Evolutionary conservation across 2,888 invertebrate genomes (phyloP).

Genomic region (Tipula confusa): DNA sequence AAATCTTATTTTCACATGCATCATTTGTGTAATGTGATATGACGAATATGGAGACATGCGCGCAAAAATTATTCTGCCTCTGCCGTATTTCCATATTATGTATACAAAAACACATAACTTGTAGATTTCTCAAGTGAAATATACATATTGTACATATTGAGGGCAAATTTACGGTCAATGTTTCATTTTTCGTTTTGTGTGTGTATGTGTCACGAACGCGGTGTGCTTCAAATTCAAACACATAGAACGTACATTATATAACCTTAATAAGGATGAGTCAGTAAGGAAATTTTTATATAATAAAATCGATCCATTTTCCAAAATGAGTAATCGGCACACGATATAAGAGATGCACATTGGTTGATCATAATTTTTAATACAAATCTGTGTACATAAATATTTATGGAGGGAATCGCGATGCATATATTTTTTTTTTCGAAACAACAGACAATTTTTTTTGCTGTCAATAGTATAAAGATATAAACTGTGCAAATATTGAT

Average conservation of each 20-base stretch:
- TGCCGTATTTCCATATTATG: background rate
- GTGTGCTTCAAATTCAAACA: background rate
- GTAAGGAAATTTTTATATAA: background rate
- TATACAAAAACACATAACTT: background rate
- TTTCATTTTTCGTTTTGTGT: background rate
- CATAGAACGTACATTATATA: background rate
- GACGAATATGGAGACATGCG: background rate
- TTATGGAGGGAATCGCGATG: background rate
- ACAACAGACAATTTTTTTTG: background rate
- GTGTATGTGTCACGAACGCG: background rate
- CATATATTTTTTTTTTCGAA: no score
- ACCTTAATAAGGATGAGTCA: background rate
- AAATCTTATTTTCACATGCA: conserved; percentile 9
- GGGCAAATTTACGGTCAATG: background rate
- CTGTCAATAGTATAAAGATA: no score
- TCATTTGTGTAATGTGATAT: conserved; percentile 20
- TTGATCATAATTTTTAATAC: background rate
- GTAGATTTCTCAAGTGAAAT: background rate
- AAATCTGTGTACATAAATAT: background rate
- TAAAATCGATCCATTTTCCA: background rate
- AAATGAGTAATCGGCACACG: background rate
- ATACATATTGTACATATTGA: background rate
- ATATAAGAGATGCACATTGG: background rate
- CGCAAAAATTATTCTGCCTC: background rate
- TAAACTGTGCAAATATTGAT: background rate